Evolutionary conservation across 2,888 invertebrate species (phyloP), one percentile per base, ranked within the genome.

Genomic region (Coenonympha arcania): DNA sequence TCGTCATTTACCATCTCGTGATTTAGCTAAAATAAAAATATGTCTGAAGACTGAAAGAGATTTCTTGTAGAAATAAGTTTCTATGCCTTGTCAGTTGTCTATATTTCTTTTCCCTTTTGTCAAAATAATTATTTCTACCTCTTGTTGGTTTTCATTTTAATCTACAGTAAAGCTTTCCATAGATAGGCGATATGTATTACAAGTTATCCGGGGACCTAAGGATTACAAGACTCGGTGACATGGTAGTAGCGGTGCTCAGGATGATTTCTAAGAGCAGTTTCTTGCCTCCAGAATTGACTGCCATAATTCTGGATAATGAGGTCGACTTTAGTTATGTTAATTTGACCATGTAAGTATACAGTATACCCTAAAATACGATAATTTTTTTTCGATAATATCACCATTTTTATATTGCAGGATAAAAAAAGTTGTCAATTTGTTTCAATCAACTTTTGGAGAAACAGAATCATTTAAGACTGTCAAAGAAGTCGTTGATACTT

Each of bases 141-240:
- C n/a, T n/a, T n/a, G n/a, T n/a, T n/a, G n/a, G n/a, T n/a, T n/a
- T n/a, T n/a, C n/a, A n/a, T n/a, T n/a, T n/a, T 59, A 49, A 41
- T 24, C 44, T 44, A 26, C 33, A 44, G 44, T 33, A 44, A 36
- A 44, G 24, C 33, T 22, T 33, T 64, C 4, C 24, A 43, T 65
- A 87, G 87, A 54, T 80, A 47, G 87, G 86, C 8, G 70, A 77
- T 44, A 81, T 87, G 76, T 79, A 87, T 65, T 77, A 71, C 26
- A 87, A 87, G 57, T 66, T 89, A 47, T 77, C 81, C 0, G 85
- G 85, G 0, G 88, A 88, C 55, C 67, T 72, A 26, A 72, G 88
- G 11, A 55, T 88, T 28, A 61, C 65, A 0, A 74, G 76, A 6
- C 54, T 89, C 1, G 86, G 78, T 0, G 75, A 74, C 33, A 76